phyloP scores from a whole-genome alignment of 2,888 invertebrate species.

The Vandiemenella viatica region DNA sequence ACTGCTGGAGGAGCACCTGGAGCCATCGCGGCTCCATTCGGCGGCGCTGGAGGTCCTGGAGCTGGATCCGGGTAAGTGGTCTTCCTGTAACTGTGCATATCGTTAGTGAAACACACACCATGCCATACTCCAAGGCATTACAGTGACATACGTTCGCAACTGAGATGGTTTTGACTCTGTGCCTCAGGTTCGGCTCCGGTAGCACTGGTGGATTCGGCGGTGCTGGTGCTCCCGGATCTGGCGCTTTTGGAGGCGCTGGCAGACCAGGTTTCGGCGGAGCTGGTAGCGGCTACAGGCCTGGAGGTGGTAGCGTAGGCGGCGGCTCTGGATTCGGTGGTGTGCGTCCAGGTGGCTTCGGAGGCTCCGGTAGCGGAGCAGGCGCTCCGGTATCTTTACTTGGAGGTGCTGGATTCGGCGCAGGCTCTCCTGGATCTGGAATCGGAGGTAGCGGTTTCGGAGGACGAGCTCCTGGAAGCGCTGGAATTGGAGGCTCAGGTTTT shows the following conservation, averaged over 20 bases:
- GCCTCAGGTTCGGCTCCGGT: no score
- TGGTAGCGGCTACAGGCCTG: background rate
- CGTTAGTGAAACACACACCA: no score
- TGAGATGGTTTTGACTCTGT: no score
- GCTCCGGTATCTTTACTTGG: no score
- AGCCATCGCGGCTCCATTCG: background rate
- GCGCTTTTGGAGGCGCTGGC: background rate
- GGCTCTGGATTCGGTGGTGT: background rate
- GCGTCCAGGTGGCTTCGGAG: background rate
- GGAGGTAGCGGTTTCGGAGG: background rate
- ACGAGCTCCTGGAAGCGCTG: background rate
- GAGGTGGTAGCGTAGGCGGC: background rate
- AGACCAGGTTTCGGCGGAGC: no score
- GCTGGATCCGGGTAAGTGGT: slow-evolving; percentile 21
- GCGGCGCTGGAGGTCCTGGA: slow-evolving; percentile 14
- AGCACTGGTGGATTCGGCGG: background rate
- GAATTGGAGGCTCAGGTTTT: background rate
- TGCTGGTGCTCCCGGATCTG: background rate
- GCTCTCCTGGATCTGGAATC: background rate
- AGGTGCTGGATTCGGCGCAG: background rate
- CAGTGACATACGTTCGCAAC: no score
- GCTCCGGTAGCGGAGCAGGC: background rate
- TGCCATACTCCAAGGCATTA: no score
- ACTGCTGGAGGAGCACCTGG: background rate
- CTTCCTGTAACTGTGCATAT: no score